Evolutionary conservation across 2,888 invertebrate species (phyloP).

Genomic region (Nasonia oneida): DNA sequence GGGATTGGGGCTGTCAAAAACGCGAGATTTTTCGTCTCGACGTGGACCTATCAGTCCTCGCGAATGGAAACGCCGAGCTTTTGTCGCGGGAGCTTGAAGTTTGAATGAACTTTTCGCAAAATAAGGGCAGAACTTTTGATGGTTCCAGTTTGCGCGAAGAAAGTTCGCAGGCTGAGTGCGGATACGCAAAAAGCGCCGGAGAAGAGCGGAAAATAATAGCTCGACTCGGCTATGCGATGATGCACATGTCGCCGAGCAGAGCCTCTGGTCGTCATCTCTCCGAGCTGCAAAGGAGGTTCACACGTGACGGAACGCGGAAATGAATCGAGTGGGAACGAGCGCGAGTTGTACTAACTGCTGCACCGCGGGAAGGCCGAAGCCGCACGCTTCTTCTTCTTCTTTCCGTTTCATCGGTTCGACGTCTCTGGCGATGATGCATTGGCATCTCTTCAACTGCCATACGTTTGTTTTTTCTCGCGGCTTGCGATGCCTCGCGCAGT

Average conservation of each 20-base stretch:
- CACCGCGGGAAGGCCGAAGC: constrained; percentile 43
- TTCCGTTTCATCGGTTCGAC: constrained; percentile 57
- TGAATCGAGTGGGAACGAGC: constrained; percentile 65
- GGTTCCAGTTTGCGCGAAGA: too few relatives aligned
- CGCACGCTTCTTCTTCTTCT: constrained; percentile 48
- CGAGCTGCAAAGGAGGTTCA: constrained; percentile 50
- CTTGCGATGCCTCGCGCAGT: not conserved
- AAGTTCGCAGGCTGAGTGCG: not conserved
- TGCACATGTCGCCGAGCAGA: constrained; percentile 25
- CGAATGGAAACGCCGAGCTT: not conserved
- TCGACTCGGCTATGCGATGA: not conserved
- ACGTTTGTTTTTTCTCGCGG: not conserved
- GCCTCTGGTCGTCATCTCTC: constrained; percentile 10
- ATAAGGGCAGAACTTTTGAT: too few relatives aligned
- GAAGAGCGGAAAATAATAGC: not conserved
- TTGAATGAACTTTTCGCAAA: too few relatives aligned
- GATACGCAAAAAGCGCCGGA: not conserved
- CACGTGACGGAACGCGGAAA: constrained; percentile 68
- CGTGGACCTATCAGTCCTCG: not conserved
- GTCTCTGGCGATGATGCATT: constrained; percentile 60
- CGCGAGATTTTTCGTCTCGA: constrained; percentile 11
- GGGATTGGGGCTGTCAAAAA: not conserved
- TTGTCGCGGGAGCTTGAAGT: too few relatives aligned
- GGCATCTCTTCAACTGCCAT: not conserved
- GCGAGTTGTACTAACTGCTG: constrained; percentile 4